Evolutionary conservation across 2,888 invertebrate species (phyloP).

Genomic region (Parnassius orleans): DNA sequence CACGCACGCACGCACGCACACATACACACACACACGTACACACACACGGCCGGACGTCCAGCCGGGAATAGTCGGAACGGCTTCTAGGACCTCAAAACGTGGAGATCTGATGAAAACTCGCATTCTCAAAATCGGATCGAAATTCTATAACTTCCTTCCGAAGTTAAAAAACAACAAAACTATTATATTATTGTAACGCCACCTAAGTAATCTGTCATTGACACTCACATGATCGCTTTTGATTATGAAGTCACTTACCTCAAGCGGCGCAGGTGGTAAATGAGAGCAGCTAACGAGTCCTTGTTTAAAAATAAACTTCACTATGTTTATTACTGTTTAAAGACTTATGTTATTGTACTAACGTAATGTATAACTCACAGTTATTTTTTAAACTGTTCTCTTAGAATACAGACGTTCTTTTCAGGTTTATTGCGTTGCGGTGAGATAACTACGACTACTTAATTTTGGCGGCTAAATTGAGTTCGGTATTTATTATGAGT

Average conservation of each 20-base stretch:
- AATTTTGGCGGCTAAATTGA: slow-evolving; percentile 9
- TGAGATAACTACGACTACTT: not conserved
- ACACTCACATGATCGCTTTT: slow-evolving; percentile 14
- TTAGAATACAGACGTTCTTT: not conserved
- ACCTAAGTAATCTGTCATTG: slow-evolving; percentile 12
- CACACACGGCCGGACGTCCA: no score
- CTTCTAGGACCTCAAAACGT: no score
- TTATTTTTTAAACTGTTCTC: no score
- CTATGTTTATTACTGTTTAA: slow-evolving; percentile 7
- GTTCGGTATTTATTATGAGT: slow-evolving; percentile 11
- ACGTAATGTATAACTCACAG: no score
- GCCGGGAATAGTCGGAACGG: no score
- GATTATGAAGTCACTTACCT: slow-evolving; percentile 23
- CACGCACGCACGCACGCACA: no score
- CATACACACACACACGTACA: no score
- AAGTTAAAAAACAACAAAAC: not conserved
- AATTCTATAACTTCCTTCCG: not conserved
- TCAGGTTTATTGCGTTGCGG: not conserved
- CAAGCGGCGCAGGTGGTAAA: slow-evolving; percentile 22
- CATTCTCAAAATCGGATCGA: no score
- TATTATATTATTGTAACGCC: not conserved
- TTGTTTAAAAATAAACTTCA: slow-evolving; percentile 19
- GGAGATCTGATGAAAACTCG: no score
- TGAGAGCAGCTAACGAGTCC: slow-evolving; percentile 18
- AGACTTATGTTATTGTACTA: not conserved